Conservation (phyloP, 1,140 invertebrate species). For the Drosophila bipectinata region DNA sequence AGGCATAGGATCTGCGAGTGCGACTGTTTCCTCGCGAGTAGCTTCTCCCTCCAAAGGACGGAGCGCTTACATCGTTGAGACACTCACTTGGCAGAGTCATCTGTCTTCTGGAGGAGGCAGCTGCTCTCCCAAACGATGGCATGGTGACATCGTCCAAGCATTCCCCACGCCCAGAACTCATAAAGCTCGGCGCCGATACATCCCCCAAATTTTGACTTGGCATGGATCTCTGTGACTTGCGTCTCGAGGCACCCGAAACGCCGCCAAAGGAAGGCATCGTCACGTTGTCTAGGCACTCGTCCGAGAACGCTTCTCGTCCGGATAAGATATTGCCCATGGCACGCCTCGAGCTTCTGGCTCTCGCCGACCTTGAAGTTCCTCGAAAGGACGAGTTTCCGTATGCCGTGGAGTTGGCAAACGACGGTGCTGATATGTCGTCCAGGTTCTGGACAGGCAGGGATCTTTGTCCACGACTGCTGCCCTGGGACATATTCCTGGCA, state of each 20-base stretch:
- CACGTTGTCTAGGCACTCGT: not conserved
- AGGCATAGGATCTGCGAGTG: not conserved
- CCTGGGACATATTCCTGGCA: not conserved
- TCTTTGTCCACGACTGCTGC: not conserved
- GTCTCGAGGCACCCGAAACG: not conserved
- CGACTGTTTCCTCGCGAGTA: not conserved
- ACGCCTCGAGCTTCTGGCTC: not conserved
- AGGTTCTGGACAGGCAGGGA: not conserved
- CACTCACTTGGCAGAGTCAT: conserved; percentile 3
- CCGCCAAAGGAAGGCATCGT: conserved; percentile 7
- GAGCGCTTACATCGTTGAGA: not conserved
- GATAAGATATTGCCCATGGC: not conserved
- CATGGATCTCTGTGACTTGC: not conserved
- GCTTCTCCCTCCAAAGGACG: conserved; percentile 4
- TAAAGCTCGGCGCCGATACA: too few relatives aligned
- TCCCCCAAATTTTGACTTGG: not conserved
- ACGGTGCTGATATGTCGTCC: too few relatives aligned
- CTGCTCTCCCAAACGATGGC: conserved; percentile 14
- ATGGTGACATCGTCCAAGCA: conserved; percentile 22
- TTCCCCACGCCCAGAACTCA: not conserved
- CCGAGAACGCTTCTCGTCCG: not conserved
- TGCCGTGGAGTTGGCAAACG: not conserved
- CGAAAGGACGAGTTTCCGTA: too few relatives aligned
- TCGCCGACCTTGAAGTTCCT: not conserved
- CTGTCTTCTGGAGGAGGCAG: not conserved